Conservation (phyloP, 2,797 vertebrate genomes). For the Mus caroli region DNA sequence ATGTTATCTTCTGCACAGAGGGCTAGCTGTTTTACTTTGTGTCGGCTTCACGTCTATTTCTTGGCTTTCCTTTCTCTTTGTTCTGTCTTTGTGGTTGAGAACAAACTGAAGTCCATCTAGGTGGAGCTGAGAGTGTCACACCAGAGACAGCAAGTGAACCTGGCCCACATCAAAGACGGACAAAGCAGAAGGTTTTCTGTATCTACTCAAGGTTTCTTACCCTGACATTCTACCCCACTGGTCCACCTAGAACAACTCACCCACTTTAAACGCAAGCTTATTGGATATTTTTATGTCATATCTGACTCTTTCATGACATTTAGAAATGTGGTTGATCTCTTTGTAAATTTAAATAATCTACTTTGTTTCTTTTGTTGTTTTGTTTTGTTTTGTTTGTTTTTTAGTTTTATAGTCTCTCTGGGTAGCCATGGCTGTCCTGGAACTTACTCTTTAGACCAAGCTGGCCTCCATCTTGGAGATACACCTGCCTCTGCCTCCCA, state of each 20-base stretch:
- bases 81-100: constrained; percentile 52
- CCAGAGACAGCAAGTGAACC: background rate
- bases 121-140: constrained; percentile 16
- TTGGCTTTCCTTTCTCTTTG: constrained; percentile 47
- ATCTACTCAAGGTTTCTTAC: background rate
- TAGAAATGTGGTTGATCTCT: background rate
- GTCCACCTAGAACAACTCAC: background rate
- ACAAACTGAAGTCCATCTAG: background rate
- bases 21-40: constrained; percentile 35
- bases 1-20: background rate
- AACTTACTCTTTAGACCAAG: background rate
- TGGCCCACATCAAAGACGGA: constrained; percentile 72
- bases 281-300: constrained; percentile 27
- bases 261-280: background rate
- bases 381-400: background rate
- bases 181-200: constrained; percentile 36
- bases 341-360: constrained; percentile 35
- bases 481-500: background rate
- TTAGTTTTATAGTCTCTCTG: background rate
- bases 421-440: background rate
- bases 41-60: background rate
- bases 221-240: background rate
- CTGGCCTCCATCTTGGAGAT: background rate
- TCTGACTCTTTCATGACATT: constrained; percentile 34
- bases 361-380: constrained; percentile 9